phyloP scores from a whole-genome alignment of 2,888 invertebrate genomes.

The Lasioglossum leucozonium region DNA sequence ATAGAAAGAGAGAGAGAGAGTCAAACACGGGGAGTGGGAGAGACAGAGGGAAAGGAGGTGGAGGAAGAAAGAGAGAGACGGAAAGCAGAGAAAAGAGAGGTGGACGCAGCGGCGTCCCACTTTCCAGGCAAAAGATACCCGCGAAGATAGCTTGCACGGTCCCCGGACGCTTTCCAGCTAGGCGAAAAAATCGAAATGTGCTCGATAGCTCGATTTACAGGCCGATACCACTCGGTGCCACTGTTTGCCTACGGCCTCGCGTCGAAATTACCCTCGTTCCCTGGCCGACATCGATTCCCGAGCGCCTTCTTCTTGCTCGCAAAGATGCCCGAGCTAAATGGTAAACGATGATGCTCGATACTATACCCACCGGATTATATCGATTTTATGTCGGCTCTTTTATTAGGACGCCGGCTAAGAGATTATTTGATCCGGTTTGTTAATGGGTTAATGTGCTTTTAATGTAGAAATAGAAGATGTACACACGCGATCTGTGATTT shows the following conservation, averaged over 20 bases:
- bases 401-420: constrained; percentile 5
- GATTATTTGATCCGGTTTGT: constrained; percentile 9
- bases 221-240: constrained; percentile 39
- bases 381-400: background rate
- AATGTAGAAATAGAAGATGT: background rate
- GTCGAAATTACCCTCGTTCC: constrained; percentile 22
- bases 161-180: constrained; percentile 60
- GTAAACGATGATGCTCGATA: background rate
- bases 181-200: constrained; percentile 57
- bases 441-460: background rate
- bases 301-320: constrained; percentile 1
- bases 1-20: background rate
- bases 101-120: constrained; percentile 65
- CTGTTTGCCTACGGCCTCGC: constrained; percentile 34
- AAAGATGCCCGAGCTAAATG: background rate
- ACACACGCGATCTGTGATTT: background rate
- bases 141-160: constrained; percentile 62
- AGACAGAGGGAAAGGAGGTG: background rate
- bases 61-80: background rate
- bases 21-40: background rate
- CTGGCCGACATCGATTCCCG: constrained; percentile 3
- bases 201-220: constrained; percentile 58
- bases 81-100: constrained; percentile 46
- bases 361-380: background rate
- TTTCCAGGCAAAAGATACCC: constrained; percentile 69